Base-by-base conservation (phyloP, 2,113 vertebrate species). In the Enhydra lutris region DNA sequence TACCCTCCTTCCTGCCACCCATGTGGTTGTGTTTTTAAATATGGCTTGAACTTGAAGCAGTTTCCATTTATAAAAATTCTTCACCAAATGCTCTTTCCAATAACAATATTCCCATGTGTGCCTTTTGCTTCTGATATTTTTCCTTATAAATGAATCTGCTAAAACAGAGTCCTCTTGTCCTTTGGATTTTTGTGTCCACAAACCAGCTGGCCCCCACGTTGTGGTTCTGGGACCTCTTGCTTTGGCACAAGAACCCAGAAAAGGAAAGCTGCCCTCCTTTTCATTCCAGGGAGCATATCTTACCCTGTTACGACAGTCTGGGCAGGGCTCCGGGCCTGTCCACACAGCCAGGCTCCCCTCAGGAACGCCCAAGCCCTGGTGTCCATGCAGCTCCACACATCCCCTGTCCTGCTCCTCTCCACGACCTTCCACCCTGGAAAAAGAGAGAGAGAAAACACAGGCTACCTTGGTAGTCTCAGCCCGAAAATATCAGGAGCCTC, bases 11-110 rank as follows among this genome's bases (percentile, higher is more conserved):
- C 95, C 97, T 98, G 90, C 98, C 97, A 97, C 97, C 98, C 97
- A 97, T 98, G 98, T 97, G 96, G 97, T 98, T 98, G 94, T 95
- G 91, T 92, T 98, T 98, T 98, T 89, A 98, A 98, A 82, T 84
- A 95, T 84, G 96, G 80, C 93, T 98, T 97, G 94, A 98, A 97
- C 88, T 98, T 96, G 84, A 98, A 97, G 91, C 36, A 97, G 97
- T 99, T 99, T 98, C 97, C 97, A 98, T 98, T 98, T 98, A 96
- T 91, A 73, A 98, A 98, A 98, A 98, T 97, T 97, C 91, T 95
- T 98, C 93, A 92, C 83, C 63, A 98, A 98, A 95, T 84, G 55
- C 80, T 96, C 98, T 97, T 97, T 95, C 89, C 90, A 98, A 98
- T 98, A 98, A 89, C 76, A 98, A 94, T 98, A 97, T 95, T 98